These are phyloP conservation scores for Anabacerthia variegaticeps DNA, from an alignment of 2,797 vertebrate genomes.

Conservation along the genomic window DNA sequence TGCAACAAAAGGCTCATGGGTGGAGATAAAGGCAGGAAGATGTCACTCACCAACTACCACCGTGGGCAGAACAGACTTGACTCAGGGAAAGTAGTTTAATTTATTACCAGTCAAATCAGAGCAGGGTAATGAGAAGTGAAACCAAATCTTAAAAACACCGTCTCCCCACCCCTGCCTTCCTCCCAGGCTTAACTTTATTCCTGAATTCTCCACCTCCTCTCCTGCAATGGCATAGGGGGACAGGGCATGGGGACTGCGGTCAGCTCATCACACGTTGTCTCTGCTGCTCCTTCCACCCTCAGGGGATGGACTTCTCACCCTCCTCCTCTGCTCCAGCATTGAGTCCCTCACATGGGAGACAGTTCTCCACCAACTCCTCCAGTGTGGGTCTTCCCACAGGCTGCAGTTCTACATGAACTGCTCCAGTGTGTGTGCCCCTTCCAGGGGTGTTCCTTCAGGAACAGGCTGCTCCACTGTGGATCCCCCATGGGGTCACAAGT, in stretches of 20 bases:
- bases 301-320: background rate
- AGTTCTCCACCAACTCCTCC: background rate
- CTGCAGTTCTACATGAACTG: background rate
- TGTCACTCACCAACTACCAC: background rate
- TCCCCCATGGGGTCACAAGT: too few species aligned
- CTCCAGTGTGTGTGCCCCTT: background rate
- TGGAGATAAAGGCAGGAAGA: background rate
- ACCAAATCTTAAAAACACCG: background rate
- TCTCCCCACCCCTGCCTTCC: background rate
- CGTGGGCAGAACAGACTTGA: background rate
- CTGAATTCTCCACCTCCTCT: background rate
- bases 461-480: too few species aligned
- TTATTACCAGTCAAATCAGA: background rate
- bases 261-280: background rate
- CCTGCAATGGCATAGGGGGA: background rate
- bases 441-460: background rate
- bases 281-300: background rate
- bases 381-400: background rate
- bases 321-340: background rate
- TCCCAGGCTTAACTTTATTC: background rate
- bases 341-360: background rate
- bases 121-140: background rate
- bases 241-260: background rate
- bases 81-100: background rate
- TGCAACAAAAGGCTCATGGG: background rate